Conservation (phyloP, 2,113 vertebrate genomes). For the Eurystomus gularis region DNA sequence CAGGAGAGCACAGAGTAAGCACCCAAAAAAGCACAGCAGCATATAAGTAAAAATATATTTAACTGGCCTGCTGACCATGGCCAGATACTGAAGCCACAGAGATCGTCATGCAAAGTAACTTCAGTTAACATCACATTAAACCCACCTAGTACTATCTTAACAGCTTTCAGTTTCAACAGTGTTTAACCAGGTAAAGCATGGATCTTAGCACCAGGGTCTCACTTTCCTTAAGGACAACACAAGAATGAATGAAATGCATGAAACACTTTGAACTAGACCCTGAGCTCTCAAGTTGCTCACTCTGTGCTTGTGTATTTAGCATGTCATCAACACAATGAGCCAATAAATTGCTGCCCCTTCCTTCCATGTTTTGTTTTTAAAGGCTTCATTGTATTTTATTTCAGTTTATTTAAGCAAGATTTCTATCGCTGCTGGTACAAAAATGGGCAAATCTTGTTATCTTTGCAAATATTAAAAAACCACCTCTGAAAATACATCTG, state of each 20-base stretch:
- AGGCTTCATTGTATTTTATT: constrained; percentile 51
- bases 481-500: not conserved
- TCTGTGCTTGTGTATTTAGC: not conserved
- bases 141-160: not conserved
- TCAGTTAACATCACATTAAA: not conserved
- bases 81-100: not conserved
- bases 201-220: not conserved
- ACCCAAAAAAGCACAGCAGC: not conserved
- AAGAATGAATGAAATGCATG: not conserved
- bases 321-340: constrained; percentile 55
- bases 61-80: not conserved
- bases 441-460: not conserved
- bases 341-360: constrained; percentile 58
- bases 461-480: not conserved
- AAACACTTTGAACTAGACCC: constrained; percentile 2
- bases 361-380: constrained; percentile 67
- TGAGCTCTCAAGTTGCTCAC: not conserved
- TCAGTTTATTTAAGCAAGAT: constrained; percentile 49
- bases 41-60: not conserved
- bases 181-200: not conserved
- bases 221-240: not conserved
- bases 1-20: not conserved
- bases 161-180: constrained; percentile 15
- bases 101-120: not conserved
- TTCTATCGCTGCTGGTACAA: not conserved